Base-by-base conservation (phyloP, 2,888 invertebrate genomes). In the Clistopyga incitator region DNA sequence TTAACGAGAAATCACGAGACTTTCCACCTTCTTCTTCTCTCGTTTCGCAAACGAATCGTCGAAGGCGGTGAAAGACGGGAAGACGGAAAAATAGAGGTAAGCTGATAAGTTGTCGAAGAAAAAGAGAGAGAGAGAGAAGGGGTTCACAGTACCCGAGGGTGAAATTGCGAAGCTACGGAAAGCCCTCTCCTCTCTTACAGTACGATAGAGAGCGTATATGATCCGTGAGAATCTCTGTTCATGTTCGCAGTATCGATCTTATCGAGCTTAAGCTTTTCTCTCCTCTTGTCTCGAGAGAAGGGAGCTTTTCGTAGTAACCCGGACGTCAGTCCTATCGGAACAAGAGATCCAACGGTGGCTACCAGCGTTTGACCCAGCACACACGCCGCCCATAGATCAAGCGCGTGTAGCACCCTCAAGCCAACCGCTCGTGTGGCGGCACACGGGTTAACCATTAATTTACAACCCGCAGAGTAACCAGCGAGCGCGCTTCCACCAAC, bases 391-490 rank as follows among this genome's bases (percentile, higher is more conserved):
- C 90, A 90, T 92, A 92, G 91, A 92, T 92, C 91, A 92, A 91
- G 89, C 88, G 42, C 61, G 18, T 18, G 64, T 34, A 25, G 67
- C 20, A 45, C 45, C 92, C 91, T 92, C 91, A 90, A 89, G 90
- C 88, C 87, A 84, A 87, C 87, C 87, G 89, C 88, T 86, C 87
- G 86, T 88, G 88, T 88, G 87, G 89, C 88, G 87, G 89, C 88
- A 89, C 89, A 89, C 88, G 89, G 90, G 89, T 90, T 90, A 90
- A 92, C 92, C 92, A 92, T 92, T 92, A 92, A 92, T 92, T 92
- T 92, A 92, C 92, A 92, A 92, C 91, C 91, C 92, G 88, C 91
- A 91, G 91, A 90, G 91, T 92, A 91, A 91, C 91, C 91, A 72
- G 76, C 67, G 47, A 64, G 64, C 50, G 45, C 50, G 80, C 65